Conservation (phyloP, 2,113 vertebrate genomes). For the Bolborhynchus lineola region DNA sequence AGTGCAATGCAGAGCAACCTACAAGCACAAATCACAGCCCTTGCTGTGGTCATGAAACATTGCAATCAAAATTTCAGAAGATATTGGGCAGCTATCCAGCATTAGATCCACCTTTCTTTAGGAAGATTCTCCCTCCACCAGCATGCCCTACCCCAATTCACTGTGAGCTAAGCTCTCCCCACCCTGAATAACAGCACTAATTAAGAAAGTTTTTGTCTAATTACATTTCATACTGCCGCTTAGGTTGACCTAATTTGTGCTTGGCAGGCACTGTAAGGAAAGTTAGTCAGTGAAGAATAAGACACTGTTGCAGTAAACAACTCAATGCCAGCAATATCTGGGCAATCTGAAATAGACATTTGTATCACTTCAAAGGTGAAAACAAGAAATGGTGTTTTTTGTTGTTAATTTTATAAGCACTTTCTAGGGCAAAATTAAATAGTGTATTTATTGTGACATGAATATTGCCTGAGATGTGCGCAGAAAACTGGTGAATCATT, state of each 20-base stretch:
- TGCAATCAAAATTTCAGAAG: conserved; percentile 45
- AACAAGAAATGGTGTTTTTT: background rate
- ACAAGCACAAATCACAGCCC: conserved; percentile 24
- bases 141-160: background rate
- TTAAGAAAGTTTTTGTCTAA: conserved; percentile 57
- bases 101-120: conserved; percentile 10
- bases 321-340: background rate
- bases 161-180: conserved; percentile 55
- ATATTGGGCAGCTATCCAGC: background rate
- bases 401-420: background rate
- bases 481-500: background rate
- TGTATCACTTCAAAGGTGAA: background rate
- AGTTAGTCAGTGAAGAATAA: conserved; percentile 28
- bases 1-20: conserved; percentile 15
- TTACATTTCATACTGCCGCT: conserved; percentile 50
- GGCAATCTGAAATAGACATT: background rate
- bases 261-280: conserved; percentile 34
- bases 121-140: background rate
- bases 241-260: conserved; percentile 71
- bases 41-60: background rate
- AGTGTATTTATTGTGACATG: background rate
- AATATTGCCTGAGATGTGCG: background rate
- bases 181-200: conserved; percentile 46
- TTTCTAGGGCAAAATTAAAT: background rate
- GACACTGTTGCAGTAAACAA: conserved; percentile 47